phyloP scores from a whole-genome alignment of 2,113 vertebrate species.

The Glaucomys volans region DNA sequence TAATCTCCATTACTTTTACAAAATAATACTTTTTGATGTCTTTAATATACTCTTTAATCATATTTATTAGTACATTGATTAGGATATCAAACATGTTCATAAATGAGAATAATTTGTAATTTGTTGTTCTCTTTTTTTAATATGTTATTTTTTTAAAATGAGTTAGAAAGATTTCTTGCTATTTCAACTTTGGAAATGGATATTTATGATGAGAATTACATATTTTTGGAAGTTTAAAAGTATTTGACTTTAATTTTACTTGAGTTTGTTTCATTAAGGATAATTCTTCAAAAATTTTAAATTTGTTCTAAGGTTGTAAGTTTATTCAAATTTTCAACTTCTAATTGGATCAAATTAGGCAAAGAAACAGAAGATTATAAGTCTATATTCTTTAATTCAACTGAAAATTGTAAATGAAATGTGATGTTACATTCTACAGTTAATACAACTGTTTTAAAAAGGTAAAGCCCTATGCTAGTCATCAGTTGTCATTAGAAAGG shows the following conservation, averaged over 20 bases:
- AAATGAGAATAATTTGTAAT: conserved; percentile 10
- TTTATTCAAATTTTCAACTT: conserved; percentile 27
- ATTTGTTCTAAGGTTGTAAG: not conserved
- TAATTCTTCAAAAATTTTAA: conserved; percentile 54
- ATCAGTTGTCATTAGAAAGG: conserved; percentile 20
- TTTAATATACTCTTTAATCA: conserved; percentile 28
- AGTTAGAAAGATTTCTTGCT: not conserved
- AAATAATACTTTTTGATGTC: conserved; percentile 13
- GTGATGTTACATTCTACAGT: not conserved
- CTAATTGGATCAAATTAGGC: not conserved
- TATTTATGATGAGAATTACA: not conserved
- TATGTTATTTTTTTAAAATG: conserved; percentile 45
- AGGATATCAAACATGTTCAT: conserved; percentile 28
- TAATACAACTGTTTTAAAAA: not conserved
- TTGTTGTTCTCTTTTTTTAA: conserved; percentile 25
- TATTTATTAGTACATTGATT: conserved; percentile 11
- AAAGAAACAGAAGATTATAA: conserved; percentile 45
- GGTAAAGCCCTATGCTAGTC: not conserved
- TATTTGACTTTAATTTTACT: conserved; percentile 33
- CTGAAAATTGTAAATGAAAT: conserved; percentile 14
- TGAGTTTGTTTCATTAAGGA: conserved; percentile 27
- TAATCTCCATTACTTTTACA: not conserved
- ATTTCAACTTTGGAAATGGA: conserved; percentile 12
- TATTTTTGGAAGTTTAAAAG: conserved; percentile 7
- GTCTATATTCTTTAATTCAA: conserved; percentile 18